These are phyloP conservation scores for Callopanchax toddi DNA, from an alignment of 2,113 vertebrate species.

Conservation along the genomic window DNA sequence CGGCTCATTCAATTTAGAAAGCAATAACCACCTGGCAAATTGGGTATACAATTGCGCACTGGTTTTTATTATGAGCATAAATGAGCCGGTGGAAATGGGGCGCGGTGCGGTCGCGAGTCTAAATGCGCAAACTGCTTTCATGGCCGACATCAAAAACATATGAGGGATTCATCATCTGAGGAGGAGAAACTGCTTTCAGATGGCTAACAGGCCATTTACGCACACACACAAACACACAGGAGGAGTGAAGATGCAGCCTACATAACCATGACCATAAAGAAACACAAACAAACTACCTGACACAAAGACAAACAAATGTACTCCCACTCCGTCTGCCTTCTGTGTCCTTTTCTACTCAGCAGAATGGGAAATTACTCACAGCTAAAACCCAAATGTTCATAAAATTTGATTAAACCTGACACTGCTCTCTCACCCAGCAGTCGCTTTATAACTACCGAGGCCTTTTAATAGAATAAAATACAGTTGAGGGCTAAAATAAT, in stretches of 20 bases:
- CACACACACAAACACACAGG: constrained; percentile 26
- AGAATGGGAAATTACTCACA: constrained; percentile 46
- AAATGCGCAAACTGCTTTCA: constrained; percentile 63
- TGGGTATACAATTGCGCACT: constrained; percentile 66
- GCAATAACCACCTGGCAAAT: constrained; percentile 78
- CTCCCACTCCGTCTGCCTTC: constrained; percentile 29
- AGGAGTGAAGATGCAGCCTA: constrained; percentile 34
- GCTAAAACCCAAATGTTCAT: constrained; percentile 44
- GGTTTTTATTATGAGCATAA: constrained; percentile 72
- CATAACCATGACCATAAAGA: constrained; percentile 53
- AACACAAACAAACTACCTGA: constrained; percentile 59
- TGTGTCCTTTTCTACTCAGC: constrained; percentile 40
- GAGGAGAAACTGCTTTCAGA: constrained; percentile 69
- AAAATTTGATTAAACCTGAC: constrained; percentile 62
- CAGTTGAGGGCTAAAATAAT: constrained; percentile 35
- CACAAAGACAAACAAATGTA: constrained; percentile 44
- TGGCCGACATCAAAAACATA: constrained; percentile 72
- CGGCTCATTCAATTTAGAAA: constrained; percentile 75
- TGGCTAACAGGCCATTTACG: constrained; percentile 72
- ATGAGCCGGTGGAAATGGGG: constrained; percentile 71
- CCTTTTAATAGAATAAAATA: constrained; percentile 1
- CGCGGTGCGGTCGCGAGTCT: constrained; percentile 41
- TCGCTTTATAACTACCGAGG: constrained; percentile 13
- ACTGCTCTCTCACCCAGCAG: constrained; percentile 33
- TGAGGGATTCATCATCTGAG: constrained; percentile 72